A percentile compares a stretch with the other conserved stretches of the same genome.
These are phyloP conservation scores for Ellobius talpinus DNA, from an alignment of 2,113 vertebrate species.

Conservation along the genomic window DNA sequence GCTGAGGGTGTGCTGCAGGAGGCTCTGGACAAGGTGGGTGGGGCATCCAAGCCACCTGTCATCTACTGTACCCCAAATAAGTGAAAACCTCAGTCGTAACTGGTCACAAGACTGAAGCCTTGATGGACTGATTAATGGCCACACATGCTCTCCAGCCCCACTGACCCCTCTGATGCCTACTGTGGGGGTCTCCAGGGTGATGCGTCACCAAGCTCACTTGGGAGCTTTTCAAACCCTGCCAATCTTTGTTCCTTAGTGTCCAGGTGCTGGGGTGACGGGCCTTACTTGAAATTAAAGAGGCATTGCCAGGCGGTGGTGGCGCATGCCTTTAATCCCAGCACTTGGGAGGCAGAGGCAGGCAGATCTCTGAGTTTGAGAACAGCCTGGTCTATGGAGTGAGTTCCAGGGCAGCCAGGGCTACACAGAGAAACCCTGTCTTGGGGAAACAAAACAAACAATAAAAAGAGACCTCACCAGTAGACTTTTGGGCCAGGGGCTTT, in stretches of 20 bases:
- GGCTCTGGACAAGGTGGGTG: constrained; percentile 90
- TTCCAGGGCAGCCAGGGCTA: not conserved
- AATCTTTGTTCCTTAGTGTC: not conserved
- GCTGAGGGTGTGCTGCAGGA: constrained; percentile 95
- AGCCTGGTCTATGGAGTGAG: too few relatives aligned
- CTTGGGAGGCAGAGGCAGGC: not conserved
- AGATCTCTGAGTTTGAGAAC: not conserved
- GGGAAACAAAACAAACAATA: not conserved
- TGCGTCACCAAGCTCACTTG: not conserved
- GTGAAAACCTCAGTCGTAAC: too few relatives aligned
- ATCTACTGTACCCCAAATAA: not conserved
- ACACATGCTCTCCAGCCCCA: not conserved
- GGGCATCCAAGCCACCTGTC: too few relatives aligned
- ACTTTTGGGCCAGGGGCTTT: not conserved
- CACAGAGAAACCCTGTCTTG: not conserved
- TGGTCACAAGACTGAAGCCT: not conserved
- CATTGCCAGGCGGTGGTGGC: not conserved
- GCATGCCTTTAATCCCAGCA: not conserved
- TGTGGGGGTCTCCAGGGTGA: not conserved
- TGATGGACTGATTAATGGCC: too few relatives aligned
- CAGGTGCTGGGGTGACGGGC: not conserved
- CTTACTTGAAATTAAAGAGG: not conserved
- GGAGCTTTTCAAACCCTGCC: not conserved
- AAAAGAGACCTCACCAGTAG: not conserved
- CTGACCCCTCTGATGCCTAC: too few relatives aligned